Evolutionary conservation across 2,113 vertebrate genomes (phyloP), one percentile per base, ranked within the genome.

Genomic region (Platichthys flesus): DNA sequence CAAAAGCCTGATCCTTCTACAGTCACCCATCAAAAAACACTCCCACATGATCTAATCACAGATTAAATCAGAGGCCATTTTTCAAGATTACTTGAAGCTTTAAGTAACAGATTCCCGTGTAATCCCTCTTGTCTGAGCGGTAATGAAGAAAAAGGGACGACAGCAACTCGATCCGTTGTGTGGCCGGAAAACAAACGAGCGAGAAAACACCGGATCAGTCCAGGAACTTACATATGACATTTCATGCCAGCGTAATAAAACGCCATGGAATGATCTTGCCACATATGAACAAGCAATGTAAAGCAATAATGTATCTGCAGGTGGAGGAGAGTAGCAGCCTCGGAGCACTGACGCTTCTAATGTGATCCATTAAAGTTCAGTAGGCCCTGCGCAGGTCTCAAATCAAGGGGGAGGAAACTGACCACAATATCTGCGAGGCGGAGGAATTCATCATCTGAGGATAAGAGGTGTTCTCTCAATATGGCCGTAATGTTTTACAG

Each of bases 381-480:
- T 60, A 78, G 78, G 76, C 66, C 85, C 75, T 70, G 73, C 77
- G 81, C 75, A 21, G 84, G 58, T 82, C 73, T 73, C 79, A 77
- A 88, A 92, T 91, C 81, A 90, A 89, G 86, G 86, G n/a, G 82
- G 85, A 89, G 78, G 84, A 91, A 90, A 90, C 81, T 93, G 86
- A 86, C 84, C 83, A 74, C 80, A 88, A 90, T 88, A 89, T 92
- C 85, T 79, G 71, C 71, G 84, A 90, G 86, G 77, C 87, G 82
- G 63, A 83, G 57, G 71, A 73, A 91, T 91, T 89, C 78, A 90
- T 91, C 88, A 90, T 72, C 60, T 42, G 6, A 66, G 85, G 84
- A 92, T 85, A 85, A 92, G 92, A 92, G 73, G 45, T 88, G 79
- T 83, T 80, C 85, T 82, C 84, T 68, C 78, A 69, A 80, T 83